A percentile compares a stretch with the other conserved stretches of the same genome.
These are phyloP conservation scores for Pseudocheirus occidentalis DNA, from an alignment of 2,797 vertebrate genomes.

Conservation along the genomic window DNA sequence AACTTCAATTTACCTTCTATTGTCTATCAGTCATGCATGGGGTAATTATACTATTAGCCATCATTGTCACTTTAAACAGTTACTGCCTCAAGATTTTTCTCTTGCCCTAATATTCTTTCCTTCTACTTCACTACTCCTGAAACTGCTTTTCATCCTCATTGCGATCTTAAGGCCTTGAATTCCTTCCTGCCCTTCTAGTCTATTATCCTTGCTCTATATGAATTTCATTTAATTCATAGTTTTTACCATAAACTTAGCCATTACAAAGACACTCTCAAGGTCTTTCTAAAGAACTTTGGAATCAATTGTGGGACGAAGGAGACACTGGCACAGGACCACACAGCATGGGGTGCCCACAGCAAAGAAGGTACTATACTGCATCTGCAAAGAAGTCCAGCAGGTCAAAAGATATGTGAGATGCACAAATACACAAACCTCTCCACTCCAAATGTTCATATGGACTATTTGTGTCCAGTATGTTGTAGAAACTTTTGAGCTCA, in stretches of 20 bases:
- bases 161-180: not conserved
- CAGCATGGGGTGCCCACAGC: not conserved
- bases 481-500: not conserved
- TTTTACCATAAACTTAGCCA: not conserved
- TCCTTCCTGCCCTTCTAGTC: not conserved
- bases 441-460: not conserved
- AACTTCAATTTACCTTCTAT: not conserved
- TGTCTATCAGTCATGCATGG: not conserved
- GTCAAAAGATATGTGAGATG: not conserved
- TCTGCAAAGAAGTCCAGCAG: not conserved
- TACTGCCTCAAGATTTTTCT: not conserved
- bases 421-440: not conserved
- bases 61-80: not conserved
- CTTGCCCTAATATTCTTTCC: not conserved
- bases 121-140: not conserved
- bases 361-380: not conserved
- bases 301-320: not conserved
- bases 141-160: not conserved
- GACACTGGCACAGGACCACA: not conserved
- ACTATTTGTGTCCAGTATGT: not conserved
- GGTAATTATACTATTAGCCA: not conserved
- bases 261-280: not conserved
- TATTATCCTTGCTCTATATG: not conserved
- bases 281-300: not conserved
- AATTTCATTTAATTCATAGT: not conserved